Evolutionary conservation across 2,797 vertebrate genomes (phyloP), one percentile per base, ranked within the genome.

Genomic region (Enteromius afrohamiltoni): DNA sequence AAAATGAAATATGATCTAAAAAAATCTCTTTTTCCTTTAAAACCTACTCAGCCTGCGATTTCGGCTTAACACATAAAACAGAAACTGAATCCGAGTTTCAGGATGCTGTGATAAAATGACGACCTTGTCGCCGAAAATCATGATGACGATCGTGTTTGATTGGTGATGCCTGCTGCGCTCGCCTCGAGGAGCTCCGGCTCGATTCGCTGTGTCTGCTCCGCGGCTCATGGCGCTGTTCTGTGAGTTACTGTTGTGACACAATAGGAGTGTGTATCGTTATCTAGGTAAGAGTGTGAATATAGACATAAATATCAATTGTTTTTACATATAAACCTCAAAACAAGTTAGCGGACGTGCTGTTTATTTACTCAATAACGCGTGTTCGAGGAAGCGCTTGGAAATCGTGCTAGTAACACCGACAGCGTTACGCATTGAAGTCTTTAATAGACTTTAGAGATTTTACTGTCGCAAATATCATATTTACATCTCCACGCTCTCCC

Each of bases 201-300:
- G 85, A 86, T 47, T 42, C 76, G 55, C 87, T 9, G 29, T 45
- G 94, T 88, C 94, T 95, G 37, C 0, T 31, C 75, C 21, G 75
- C 74, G 14, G 71, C 89, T 82, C 79, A 88, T 90, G 89, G 85
- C 79, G 83, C 75, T 42, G 34, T 1, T 83, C 73, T 88, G 58
- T 87, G 65, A 83, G 23, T 85, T 51, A 86, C 62, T 87, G 60
- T 68, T 58, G 37, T 77, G 62, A 40, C 17, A 55, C 64, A 21
- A 77, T 9, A 77, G n/a, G 37, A 83, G 17, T 42, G 73, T 67
- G 16, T 65, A 3, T 55, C 49, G 17, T 69, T 51, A 14, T 17
- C 37, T 77, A 58, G 71, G 81, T 83, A 83, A 83, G 81, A 68
- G 21, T 82, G 37, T 29, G 42, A 9, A 14, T n/a, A 16, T 49